Evolutionary conservation across 2,888 invertebrate genomes (phyloP).

Genomic region (Epistrophella euchroma): DNA sequence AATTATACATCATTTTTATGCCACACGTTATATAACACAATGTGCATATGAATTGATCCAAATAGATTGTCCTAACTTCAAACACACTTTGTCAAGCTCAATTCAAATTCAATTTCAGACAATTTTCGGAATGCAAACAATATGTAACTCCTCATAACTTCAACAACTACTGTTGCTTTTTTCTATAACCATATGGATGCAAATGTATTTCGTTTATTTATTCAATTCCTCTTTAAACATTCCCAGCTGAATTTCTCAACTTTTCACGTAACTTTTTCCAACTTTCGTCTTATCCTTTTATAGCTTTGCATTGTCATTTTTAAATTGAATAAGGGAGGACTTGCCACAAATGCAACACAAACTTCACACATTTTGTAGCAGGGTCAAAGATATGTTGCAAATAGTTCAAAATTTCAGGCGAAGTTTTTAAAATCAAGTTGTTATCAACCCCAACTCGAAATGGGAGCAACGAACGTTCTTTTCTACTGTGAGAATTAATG

Average conservation of each 20-base stretch:
- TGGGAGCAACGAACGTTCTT: not conserved
- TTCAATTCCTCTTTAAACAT: not conserved
- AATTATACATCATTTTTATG: too few relatives aligned
- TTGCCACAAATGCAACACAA: not conserved
- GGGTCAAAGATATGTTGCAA: not conserved
- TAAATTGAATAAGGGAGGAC: not conserved
- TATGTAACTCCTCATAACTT: not conserved
- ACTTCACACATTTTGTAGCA: not conserved
- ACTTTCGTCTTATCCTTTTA: not conserved
- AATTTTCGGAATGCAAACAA: not conserved
- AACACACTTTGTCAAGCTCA: not conserved
- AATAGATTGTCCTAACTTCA: not conserved
- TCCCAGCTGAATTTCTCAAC: not conserved
- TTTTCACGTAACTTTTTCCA: not conserved
- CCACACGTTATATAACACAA: too few relatives aligned
- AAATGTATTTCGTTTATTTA: not conserved
- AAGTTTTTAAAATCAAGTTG: not conserved
- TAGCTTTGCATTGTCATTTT: not conserved
- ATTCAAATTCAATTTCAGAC: not conserved
- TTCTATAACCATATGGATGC: not conserved
- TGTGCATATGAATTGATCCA: not conserved
- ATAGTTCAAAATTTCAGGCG: not conserved
- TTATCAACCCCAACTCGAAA: not conserved
- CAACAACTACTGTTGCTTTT: not conserved
- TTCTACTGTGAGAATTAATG: too few relatives aligned